Percentiles rank a stretch among this genome's conserved stretches.
Conservation (phyloP, 64 coral and sea anemone genomes). For the Porites australiensis region DNA sequence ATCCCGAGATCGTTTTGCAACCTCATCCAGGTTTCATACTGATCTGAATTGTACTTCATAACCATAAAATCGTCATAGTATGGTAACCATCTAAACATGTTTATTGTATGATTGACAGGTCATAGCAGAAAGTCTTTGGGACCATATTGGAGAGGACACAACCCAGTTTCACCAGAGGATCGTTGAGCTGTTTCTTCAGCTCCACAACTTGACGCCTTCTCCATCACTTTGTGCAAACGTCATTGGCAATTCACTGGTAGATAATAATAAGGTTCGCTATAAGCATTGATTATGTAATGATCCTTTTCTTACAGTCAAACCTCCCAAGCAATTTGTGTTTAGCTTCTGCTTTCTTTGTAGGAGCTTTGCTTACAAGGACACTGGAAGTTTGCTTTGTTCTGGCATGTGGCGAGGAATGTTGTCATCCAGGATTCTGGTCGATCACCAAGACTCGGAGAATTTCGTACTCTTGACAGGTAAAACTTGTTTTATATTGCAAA, state of each 20-base stretch:
- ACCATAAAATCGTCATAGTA: neutral
- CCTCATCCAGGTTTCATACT: no score
- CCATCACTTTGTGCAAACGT: constrained; percentile 93
- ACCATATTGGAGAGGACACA: constrained; percentile 39
- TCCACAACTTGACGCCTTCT: constrained; percentile 88
- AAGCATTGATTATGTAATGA: neutral
- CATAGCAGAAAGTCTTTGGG: constrained; percentile 94
- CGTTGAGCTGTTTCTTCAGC: constrained; percentile 90
- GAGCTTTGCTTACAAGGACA: constrained; percentile 78
- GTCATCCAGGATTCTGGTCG: constrained; percentile 84
- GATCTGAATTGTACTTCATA: no score
- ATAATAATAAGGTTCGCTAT: constrained; percentile 70
- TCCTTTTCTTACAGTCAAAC: no score
- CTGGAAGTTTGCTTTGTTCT: constrained; percentile 96
- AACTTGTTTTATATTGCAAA: no score
- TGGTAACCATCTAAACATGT: neutral
- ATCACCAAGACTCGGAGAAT: constrained; percentile 79
- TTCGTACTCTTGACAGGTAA: constrained; percentile 93
- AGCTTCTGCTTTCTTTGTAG: neutral
- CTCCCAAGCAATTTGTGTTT: neutral
- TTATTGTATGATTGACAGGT: constrained; percentile 52
- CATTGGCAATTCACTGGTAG: constrained; percentile 86
- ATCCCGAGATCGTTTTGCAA: no score
- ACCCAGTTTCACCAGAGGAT: constrained; percentile 86
- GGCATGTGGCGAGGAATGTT: constrained; percentile 93